A percentile compares a stretch with the other conserved stretches of the same genome.
These are phyloP conservation scores for Cnemophilus loriae DNA, from an alignment of 2,113 vertebrate genomes.

Conservation along the genomic window DNA sequence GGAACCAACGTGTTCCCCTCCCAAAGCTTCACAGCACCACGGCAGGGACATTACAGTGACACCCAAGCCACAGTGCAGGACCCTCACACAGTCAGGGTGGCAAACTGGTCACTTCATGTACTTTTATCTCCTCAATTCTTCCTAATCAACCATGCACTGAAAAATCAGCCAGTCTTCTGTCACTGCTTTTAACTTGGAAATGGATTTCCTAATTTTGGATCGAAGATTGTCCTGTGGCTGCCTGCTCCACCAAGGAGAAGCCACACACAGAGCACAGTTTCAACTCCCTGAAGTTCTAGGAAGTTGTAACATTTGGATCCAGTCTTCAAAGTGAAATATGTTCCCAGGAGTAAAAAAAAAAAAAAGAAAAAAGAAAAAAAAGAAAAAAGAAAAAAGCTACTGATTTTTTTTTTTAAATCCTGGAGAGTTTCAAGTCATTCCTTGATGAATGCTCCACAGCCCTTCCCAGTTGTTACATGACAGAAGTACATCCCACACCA, in stretches of 20 bases:
- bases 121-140: background rate
- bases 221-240: background rate
- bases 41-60: background rate
- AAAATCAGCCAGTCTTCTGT: background rate
- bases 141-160: background rate
- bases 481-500: background rate
- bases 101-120: background rate
- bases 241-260: background rate
- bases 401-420: background rate
- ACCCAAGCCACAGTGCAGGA: background rate
- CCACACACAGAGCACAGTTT: background rate
- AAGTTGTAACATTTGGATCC: background rate
- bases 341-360: background rate
- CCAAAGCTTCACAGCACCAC: background rate
- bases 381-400: rapidly evolving
- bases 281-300: background rate
- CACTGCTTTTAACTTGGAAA: background rate
- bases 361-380: background rate
- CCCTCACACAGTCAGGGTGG: background rate
- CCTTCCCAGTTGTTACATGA: background rate
- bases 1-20: rapidly evolving
- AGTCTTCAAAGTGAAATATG: background rate
- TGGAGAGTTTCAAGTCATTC: background rate
- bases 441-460: background rate
- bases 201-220: background rate